phyloP scores from a whole-genome alignment of 2,113 vertebrate genomes.

The Geococcyx californianus region DNA sequence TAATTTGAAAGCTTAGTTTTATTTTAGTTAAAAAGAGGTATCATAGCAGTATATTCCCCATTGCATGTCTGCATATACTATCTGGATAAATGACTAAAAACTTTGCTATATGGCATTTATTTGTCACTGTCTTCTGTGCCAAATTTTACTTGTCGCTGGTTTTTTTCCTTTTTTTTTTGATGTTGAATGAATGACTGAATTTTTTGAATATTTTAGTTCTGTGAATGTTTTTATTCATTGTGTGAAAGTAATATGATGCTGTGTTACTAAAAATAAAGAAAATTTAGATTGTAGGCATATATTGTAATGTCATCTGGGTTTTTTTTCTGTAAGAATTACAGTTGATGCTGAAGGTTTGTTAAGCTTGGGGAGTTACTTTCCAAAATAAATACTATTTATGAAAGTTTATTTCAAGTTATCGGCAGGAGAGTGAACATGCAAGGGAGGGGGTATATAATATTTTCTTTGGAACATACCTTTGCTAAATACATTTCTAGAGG shows the following conservation, averaged over 20 bases:
- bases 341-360: background rate
- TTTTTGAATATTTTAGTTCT: background rate
- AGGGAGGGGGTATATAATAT: background rate
- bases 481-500: background rate
- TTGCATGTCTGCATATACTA: background rate
- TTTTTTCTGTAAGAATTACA: background rate
- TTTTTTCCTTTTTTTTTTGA: background rate
- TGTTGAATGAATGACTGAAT: background rate
- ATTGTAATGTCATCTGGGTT: background rate
- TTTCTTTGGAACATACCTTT: constrained; percentile 12
- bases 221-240: background rate
- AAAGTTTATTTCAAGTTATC: constrained; percentile 5
- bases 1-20: background rate
- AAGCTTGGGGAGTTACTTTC: background rate
- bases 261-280: background rate
- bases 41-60: background rate
- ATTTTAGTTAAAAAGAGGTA: background rate
- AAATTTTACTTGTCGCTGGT: background rate
- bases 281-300: background rate
- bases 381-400: background rate
- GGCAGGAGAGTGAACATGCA: background rate
- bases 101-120: background rate
- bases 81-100: background rate
- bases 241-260: background rate
- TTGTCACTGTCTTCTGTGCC: background rate